Percentiles rank a stretch among this genome's conserved stretches.
These are phyloP conservation scores for Herminia tarsipennalis DNA, from an alignment of 2,888 invertebrate genomes.

Conservation along the genomic window DNA sequence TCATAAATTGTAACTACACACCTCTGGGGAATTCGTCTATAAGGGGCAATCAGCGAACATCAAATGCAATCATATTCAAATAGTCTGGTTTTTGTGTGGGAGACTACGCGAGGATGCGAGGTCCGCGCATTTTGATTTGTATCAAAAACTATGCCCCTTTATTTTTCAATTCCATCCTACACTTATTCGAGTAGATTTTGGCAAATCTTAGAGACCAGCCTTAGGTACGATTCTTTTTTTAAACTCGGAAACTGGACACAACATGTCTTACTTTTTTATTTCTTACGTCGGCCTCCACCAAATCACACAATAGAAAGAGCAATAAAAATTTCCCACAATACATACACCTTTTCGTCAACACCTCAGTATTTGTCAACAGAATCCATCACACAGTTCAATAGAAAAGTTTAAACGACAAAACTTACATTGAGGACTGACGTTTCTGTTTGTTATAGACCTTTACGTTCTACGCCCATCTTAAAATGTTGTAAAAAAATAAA, in stretches of 20 bases:
- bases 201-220: no score
- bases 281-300: conserved; percentile 12
- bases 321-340: conserved; percentile 14
- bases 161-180: no score
- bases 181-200: no score
- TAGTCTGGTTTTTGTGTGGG: no score
- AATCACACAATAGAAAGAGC: conserved; percentile 16
- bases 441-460: conserved; percentile 35
- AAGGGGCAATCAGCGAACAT: no score
- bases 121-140: no score
- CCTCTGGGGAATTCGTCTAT: no score
- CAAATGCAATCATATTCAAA: no score
- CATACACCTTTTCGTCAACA: conserved; percentile 14
- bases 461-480: conserved; percentile 32
- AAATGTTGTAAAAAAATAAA: conserved; percentile 54
- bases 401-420: conserved; percentile 35
- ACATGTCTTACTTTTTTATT: conserved; percentile 4
- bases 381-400: conserved; percentile 33
- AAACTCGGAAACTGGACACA: not conserved
- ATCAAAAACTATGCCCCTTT: no score
- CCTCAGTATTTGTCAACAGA: conserved; percentile 17
- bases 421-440: conserved; percentile 30
- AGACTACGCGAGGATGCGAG: no score
- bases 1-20: no score
- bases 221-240: no score